A percentile compares a stretch with the other conserved stretches of the same genome.
phyloP scores from a whole-genome alignment of 2,888 invertebrate species.

The Chrysina gloriosa region DNA sequence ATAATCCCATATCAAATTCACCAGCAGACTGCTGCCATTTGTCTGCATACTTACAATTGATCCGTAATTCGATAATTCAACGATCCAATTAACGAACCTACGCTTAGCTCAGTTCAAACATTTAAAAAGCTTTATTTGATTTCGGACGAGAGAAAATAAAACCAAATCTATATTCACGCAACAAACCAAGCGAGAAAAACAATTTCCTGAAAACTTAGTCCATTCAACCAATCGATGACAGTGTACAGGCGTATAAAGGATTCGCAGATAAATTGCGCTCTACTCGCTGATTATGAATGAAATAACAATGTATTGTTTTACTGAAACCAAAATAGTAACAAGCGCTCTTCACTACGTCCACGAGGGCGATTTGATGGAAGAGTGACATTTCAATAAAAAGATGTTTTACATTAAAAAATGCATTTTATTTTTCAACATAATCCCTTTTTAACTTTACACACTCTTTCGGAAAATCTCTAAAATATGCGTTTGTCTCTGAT shows the following conservation, averaged over 20 bases:
- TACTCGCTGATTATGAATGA: neutral
- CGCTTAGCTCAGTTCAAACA: neutral
- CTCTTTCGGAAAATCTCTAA: too few relatives aligned
- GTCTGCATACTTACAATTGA: neutral
- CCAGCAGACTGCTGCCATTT: too few relatives aligned
- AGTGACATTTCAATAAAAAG: too few relatives aligned
- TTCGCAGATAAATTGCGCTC: constrained; percentile 19
- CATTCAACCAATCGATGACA: neutral
- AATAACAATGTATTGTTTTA: neutral
- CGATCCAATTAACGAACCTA: neutral
- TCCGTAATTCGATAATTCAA: neutral
- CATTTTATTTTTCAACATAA: too few relatives aligned
- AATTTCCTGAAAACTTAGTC: neutral
- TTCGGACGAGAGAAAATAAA: constrained; percentile 1
- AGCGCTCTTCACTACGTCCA: too few relatives aligned
- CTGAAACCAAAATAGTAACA: too few relatives aligned
- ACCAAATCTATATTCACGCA: constrained; percentile 11
- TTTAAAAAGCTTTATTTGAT: constrained; percentile 12
- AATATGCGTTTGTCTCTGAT: too few relatives aligned
- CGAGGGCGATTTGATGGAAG: too few relatives aligned
- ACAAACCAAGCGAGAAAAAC: constrained; percentile 24
- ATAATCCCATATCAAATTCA: too few relatives aligned
- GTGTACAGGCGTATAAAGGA: constrained; percentile 14
- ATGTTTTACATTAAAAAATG: too few relatives aligned
- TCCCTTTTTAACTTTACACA: too few relatives aligned